phyloP scores from a whole-genome alignment of 2,888 invertebrate species.

The Clepsis dumicolana region DNA sequence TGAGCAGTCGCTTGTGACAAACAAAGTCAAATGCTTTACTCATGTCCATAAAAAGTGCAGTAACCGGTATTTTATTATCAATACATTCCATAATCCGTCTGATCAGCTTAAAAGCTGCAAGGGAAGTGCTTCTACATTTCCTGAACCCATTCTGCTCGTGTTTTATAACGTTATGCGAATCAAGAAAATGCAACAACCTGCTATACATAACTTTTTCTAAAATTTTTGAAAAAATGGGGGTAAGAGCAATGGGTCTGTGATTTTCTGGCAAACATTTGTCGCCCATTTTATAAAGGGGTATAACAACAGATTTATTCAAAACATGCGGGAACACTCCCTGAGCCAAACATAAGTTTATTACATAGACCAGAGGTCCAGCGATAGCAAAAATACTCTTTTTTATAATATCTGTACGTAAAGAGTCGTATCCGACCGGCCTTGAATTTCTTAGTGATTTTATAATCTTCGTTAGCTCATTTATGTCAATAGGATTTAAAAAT shows the following conservation, averaged over 20 bases:
- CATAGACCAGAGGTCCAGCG: conserved; percentile 1
- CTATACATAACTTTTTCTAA: conserved; percentile 35
- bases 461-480: neutral
- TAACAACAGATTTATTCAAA: conserved; percentile 42
- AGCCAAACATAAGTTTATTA: conserved; percentile 44
- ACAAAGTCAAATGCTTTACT: conserved; percentile 7
- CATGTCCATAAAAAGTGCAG: neutral
- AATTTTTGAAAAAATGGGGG: conserved; percentile 44
- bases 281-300: conserved; percentile 44
- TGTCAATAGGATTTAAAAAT: neutral
- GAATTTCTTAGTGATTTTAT: conserved; percentile 41
- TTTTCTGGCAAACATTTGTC: conserved; percentile 16
- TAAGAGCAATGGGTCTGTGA: conserved; percentile 42
- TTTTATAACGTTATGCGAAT: neutral
- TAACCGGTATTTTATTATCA: neutral
- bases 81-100: neutral
- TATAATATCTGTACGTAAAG: conserved; percentile 34
- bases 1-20: neutral
- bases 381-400: conserved; percentile 14
- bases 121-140: neutral
- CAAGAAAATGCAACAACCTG: neutral
- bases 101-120: neutral
- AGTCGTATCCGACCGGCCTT: conserved; percentile 41
- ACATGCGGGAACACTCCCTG: conserved; percentile 39
- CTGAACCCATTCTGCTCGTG: conserved; percentile 6